Base-by-base conservation (phyloP, 2,113 vertebrate genomes). In the Oryzias javanicus region DNA sequence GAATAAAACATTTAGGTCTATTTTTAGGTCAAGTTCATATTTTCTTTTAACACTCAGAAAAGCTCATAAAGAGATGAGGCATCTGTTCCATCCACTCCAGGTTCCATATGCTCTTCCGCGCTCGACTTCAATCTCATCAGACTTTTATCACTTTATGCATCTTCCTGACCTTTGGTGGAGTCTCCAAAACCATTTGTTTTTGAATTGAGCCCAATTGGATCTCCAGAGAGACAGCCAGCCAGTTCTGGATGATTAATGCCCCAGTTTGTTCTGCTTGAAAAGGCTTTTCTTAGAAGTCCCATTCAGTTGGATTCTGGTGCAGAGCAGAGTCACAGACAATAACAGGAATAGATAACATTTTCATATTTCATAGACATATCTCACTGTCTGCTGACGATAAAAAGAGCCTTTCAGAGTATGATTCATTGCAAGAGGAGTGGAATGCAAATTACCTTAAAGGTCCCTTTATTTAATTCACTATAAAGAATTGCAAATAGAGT, bases 101-200 rank as follows among this genome's bases (percentile, higher is more conserved):
- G 45, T 72, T 53, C 86, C 92, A 85, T n/a, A n/a, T 87, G 77
- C 83, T 89, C 72, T 84, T 85, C 55, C 88, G 73, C 80, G 76
- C 86, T 81, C 80, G 70, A 79, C 82, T 89, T 91, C 87, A 80
- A 89, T 91, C 92, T 91, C 77, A 82, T 89, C 86, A 70, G 40
- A 80, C 87, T 72, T 88, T 89, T 89, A 89, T 84, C 87, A 76
- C 72, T 80, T 74, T 46, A 70, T 91, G 72, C 66, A 79, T 88
- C 85, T 84, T 57, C 65, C 72, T 56, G 75, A 94, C 84, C 88
- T 94, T 94, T 93, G 77, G 64, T 49, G 55, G 71, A 88, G 76
- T 77, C 85, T 89, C 79, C 74, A 86, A 86, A 91, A 84, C 20
- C 64, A 78, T 88, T 88, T 82, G 73, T 84, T 82, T 86, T 71